Evolutionary conservation across 2,888 invertebrate genomes (phyloP).

Genomic region (Bruchidius siliquastri): DNA sequence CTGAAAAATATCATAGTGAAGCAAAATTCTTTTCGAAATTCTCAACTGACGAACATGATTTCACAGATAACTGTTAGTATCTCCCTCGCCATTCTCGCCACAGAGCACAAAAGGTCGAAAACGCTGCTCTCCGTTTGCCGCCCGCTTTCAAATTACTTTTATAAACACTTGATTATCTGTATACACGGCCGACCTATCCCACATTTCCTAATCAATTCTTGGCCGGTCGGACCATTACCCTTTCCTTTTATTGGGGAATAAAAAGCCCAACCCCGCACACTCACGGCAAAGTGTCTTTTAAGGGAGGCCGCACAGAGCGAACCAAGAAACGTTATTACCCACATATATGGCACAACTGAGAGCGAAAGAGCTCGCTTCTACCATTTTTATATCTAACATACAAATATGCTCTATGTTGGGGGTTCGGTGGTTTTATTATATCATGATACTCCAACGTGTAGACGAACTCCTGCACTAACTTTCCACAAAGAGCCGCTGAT

Average conservation of each 20-base stretch:
- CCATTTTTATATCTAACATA: background rate
- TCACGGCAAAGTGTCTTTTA: background rate
- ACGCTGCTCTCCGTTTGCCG: background rate
- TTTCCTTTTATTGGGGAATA: slow-evolving; percentile 1
- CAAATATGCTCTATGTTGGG: background rate
- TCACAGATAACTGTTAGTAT: too few species aligned
- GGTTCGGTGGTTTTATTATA: background rate
- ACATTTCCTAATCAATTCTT: slow-evolving; percentile 4
- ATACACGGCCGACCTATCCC: slow-evolving; percentile 13
- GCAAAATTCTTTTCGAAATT: too few species aligned
- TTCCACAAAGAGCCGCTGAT: background rate
- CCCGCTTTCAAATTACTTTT: slow-evolving; percentile 8
- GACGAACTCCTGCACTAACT: background rate
- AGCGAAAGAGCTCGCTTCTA: background rate
- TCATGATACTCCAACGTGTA: background rate
- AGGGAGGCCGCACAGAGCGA: background rate
- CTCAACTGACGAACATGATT: too few species aligned
- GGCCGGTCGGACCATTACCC: background rate
- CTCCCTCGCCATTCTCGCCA: background rate
- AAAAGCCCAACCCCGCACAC: slow-evolving; percentile 1
- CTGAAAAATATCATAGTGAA: too few species aligned
- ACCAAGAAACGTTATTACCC: background rate
- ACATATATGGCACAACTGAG: background rate
- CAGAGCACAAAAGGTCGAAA: background rate
- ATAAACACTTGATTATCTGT: slow-evolving; percentile 18